Conservation (phyloP, 2,797 vertebrate genomes). For the Bovichtus diacanthus region DNA sequence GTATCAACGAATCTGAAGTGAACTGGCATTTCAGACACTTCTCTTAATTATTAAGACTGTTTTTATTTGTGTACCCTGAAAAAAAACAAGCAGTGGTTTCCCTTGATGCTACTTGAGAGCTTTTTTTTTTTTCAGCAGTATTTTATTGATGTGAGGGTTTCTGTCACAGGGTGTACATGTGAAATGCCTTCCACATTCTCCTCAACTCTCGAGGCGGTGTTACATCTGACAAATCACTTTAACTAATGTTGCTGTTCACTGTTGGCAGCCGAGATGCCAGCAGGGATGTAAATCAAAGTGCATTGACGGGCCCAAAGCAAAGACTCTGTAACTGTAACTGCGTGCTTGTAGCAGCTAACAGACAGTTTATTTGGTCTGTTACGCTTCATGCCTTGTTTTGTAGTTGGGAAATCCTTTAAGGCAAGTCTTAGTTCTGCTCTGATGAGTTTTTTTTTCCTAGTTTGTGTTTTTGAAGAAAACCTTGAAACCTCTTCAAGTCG, state of each 20-base stretch:
- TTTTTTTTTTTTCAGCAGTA: neutral
- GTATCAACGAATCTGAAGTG: neutral
- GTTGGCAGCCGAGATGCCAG: constrained; percentile 53
- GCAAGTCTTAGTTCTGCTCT: constrained; percentile 56
- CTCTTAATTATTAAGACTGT: constrained; percentile 27
- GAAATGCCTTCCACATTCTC: constrained; percentile 51
- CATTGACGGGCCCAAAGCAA: constrained; percentile 42
- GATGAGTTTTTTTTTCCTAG: constrained; percentile 15
- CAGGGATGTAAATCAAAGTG: constrained; percentile 62
- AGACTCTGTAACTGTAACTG: constrained; percentile 37
- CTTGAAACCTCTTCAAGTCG: constrained; percentile 22
- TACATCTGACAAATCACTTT: constrained; percentile 72
- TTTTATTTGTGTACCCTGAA: constrained; percentile 37
- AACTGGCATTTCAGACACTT: neutral
- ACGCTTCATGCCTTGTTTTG: constrained; percentile 31
- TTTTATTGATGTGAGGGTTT: constrained; percentile 27
- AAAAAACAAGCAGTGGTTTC: constrained; percentile 31
- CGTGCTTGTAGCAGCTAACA: constrained; percentile 32
- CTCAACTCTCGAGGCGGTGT: constrained; percentile 52
- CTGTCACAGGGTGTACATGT: constrained; percentile 40
- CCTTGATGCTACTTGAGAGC: constrained; percentile 17
- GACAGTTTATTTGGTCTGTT: constrained; percentile 51
- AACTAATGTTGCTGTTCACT: constrained; percentile 57
- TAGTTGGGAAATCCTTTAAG: constrained; percentile 57
- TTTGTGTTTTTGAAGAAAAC: constrained; percentile 23